phyloP scores from a whole-genome alignment of 2,888 invertebrate genomes.

The Perdita meconis region DNA sequence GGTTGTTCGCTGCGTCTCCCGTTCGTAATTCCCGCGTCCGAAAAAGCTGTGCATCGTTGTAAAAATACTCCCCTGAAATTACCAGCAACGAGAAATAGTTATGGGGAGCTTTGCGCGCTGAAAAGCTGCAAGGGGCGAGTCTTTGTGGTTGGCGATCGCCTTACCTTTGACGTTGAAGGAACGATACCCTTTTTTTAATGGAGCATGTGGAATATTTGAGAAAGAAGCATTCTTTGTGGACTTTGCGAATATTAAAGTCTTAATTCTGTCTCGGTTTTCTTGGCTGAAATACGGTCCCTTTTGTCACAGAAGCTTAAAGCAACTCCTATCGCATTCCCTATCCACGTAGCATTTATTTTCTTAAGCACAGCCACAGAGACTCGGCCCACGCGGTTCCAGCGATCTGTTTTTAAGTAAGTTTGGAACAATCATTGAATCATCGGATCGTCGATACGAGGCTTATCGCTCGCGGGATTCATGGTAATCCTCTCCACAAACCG shows the following conservation, averaged over 20 bases:
- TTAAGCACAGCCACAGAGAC: neutral
- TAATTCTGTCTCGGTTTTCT: too few relatives aligned
- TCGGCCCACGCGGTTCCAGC: neutral
- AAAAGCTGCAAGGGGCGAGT: neutral
- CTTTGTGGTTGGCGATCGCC: neutral
- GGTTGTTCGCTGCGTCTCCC: neutral
- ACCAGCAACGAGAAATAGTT: neutral
- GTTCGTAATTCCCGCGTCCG: conserved; percentile 4
- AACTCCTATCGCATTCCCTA: too few relatives aligned
- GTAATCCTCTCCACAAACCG: conserved; percentile 26
- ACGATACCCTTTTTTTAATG: too few relatives aligned
- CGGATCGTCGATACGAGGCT: conserved; percentile 20
- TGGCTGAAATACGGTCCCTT: too few relatives aligned
- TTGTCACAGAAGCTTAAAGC: too few relatives aligned
- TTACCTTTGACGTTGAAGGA: too few relatives aligned
- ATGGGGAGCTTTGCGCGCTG: too few relatives aligned
- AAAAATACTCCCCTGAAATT: conserved; percentile 10
- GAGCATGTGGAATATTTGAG: too few relatives aligned
- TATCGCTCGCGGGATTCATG: neutral
- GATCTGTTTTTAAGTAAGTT: neutral
- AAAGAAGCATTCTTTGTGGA: too few relatives aligned
- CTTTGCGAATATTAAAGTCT: too few relatives aligned
- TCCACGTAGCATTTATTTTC: too few relatives aligned
- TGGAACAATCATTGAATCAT: neutral
- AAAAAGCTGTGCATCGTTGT: conserved; percentile 8